Base-by-base conservation (phyloP, 2,797 vertebrate genomes). In the Hybognathus amarus region DNA sequence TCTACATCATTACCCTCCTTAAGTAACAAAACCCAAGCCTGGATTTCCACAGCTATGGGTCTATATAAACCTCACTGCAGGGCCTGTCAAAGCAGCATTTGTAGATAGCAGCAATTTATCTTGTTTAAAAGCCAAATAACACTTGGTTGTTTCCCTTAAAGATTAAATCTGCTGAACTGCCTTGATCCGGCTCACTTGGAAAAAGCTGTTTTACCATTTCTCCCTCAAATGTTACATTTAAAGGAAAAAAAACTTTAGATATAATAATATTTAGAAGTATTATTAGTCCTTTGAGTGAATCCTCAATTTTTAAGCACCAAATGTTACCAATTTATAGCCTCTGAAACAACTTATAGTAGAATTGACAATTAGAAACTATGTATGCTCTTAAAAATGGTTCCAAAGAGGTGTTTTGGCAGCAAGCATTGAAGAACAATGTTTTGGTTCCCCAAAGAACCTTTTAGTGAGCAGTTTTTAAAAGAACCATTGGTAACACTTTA, bases 61-160 rank as follows among this genome's bases (percentile, higher is more conserved):
- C 69, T 75, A 84, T 52, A 69, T 42, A 85, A 38, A 66, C 73
- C 42, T 61, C 54, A 54, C 54, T 74, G 22, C 50, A 50, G n/a
- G 52, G n/a, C 12, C 54, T 74, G 22, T 79, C 70, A 66, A 80
- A 70, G 45, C 74, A 81, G 82, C 68, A 61, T 54, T 36, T 75
- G 84, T 82, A 52, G 45, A 79, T 68, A 82, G 61, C 73, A 75
- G 75, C 69, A 79, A 82, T 82, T 82, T 68, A 30, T 86, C 12
- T 36, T 13, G 13, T 68, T 61, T 80, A 68, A 77, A 77, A 63
- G 67, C 59, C 70, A 30, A 47, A 78, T 66, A 86, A 64, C 61
- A 78, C 59, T n/a, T 36, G 61, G 42, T 15, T 30, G 18, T 78
- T 66, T 66, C 42, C 18, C 30, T 76, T 79, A 82, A 27, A 71